Conservation (phyloP, 2,797 vertebrate species). For the Vipera ursinii region DNA sequence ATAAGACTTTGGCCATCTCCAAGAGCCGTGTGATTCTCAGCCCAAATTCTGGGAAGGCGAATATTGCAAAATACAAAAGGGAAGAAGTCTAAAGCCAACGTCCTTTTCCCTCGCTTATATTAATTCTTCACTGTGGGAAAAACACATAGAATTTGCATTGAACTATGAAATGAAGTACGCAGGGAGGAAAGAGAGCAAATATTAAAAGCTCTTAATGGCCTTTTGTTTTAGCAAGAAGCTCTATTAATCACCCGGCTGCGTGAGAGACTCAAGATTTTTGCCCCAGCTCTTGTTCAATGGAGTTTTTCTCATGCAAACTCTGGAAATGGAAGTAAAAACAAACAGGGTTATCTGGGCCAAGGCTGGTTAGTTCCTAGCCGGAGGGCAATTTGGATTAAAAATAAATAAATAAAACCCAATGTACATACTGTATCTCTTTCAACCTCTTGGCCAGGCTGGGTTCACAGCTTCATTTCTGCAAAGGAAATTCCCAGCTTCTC, state of each 20-base stretch:
- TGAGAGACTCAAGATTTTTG: background rate
- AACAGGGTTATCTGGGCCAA: background rate
- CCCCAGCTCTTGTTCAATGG: background rate
- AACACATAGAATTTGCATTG: background rate
- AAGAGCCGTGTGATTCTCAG: accelerated
- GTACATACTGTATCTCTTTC: too few relatives aligned
- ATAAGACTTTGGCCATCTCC: background rate
- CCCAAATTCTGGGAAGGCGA: background rate
- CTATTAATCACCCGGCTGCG: slow-evolving; percentile 33
- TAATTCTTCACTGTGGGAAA: background rate
- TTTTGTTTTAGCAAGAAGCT: slow-evolving; percentile 47
- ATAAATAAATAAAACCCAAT: accelerated
- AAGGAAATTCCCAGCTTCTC: background rate
- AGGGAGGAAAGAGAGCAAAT: slow-evolving; percentile 53
- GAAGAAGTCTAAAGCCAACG: slow-evolving; percentile 1
- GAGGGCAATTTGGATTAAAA: accelerated
- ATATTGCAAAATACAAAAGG: background rate
- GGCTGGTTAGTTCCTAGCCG: accelerated
- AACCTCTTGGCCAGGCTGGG: background rate
- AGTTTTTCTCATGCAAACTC: slow-evolving; percentile 29
- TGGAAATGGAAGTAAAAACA: accelerated
- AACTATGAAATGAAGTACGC: slow-evolving; percentile 50
- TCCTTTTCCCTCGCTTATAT: background rate
- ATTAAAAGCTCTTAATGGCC: slow-evolving; percentile 53
- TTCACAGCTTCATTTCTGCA: background rate